Evolutionary conservation across 2,797 vertebrate species (phyloP), one percentile per base, ranked within the genome.

Genomic region (Eulemur albifrons): DNA sequence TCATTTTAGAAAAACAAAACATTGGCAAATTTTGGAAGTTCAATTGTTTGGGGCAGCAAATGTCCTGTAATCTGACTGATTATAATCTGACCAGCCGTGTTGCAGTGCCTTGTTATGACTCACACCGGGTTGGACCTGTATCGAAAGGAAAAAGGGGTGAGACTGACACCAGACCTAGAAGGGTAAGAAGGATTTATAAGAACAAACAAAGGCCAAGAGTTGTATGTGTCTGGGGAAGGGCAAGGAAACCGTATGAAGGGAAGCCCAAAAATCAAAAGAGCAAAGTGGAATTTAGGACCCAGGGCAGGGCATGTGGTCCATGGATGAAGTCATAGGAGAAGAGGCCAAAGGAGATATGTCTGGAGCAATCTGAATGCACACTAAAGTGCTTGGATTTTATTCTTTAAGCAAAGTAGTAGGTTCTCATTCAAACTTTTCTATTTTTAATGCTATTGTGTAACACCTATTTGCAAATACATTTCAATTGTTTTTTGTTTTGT

Each of bases 201-300:
- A 63, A 48, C 40, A 59, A 88, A 70, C 21, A n/a, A 57, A 76
- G 25, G 3, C 1, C 0, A 15, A 85, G 77, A 52, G 17, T 27
- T 69, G 13, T 25, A 0, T 8, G 7, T n/a, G 14, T 27, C 45
- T 32, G 9, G 3, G 52, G 7, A 23, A 54, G 5, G 14, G 8
- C 7, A 27, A 10, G 5, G 1, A 30, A 50, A 52, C 0, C 1
- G 2, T 2, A 5, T 1, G 27, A 30, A 50, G 7, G 30, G 67
- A 67, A 20, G 0, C 45, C 12, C 0, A 0, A n/a, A 38, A 38
- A 30, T 43, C 1, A 5, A 45, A 23, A 43, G 27, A 23, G 3
- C 18, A 11, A 1, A 2, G 2, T 7, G 4, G 35, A 40, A 13
- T n/a, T 9, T 32, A 63, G 30, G 25, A 38, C 10, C 17, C 13